phyloP scores from a whole-genome alignment of 2,113 vertebrate genomes.

The Erinaceus europaeus region DNA sequence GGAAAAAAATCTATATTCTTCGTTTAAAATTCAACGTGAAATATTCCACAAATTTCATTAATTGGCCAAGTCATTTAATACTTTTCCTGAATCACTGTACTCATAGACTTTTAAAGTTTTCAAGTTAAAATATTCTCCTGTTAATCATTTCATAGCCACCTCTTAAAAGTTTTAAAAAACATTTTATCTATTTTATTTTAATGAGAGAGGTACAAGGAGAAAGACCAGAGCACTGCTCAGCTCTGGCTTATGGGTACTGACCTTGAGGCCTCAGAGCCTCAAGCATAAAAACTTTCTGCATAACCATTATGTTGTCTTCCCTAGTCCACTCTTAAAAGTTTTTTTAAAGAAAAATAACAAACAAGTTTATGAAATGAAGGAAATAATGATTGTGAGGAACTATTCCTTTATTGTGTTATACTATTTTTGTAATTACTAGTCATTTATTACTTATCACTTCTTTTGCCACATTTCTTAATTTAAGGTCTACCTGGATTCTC shows the following conservation, averaged over 20 bases:
- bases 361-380: neutral
- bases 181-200: too few species aligned
- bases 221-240: too few species aligned
- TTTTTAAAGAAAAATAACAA: neutral
- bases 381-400: neutral
- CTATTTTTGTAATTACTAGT: neutral
- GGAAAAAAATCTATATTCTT: constrained; percentile 39
- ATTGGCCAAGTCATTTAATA: constrained; percentile 1
- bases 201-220: too few species aligned
- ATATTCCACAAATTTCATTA: constrained; percentile 24
- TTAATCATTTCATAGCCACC: neutral
- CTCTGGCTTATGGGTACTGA: too few species aligned
- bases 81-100: neutral
- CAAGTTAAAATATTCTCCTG: constrained; percentile 21
- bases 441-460: neutral
- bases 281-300: too few species aligned
- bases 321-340: neutral
- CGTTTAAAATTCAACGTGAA: constrained; percentile 59
- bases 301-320: too few species aligned
- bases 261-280: too few species aligned
- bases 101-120: constrained; percentile 39
- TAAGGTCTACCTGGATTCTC: neutral
- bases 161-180: neutral
- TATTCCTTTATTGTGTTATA: neutral
- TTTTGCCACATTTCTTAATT: neutral